A percentile compares a stretch with the other conserved stretches of the same genome.
Conservation (phyloP, 2,797 vertebrate genomes). For the Sphenodon punctatus region DNA sequence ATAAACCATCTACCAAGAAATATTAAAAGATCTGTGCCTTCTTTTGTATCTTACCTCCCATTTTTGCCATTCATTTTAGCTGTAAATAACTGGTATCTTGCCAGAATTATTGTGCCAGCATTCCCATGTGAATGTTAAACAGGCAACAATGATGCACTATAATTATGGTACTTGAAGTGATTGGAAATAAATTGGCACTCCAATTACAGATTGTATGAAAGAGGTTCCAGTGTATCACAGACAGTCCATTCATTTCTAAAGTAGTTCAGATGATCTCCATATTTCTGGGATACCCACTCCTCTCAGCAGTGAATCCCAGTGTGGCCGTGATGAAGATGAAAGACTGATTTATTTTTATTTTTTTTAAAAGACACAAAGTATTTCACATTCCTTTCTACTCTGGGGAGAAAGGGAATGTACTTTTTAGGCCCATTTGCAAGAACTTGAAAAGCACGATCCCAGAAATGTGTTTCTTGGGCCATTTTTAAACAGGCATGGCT, state of each 20-base stretch:
- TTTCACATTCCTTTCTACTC: conserved; percentile 6
- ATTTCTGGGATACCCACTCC: conserved; percentile 66
- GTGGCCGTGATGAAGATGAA: no score
- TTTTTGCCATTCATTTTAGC: conserved; percentile 57
- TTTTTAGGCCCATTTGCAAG: not conserved
- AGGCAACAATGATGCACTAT: conserved; percentile 75
- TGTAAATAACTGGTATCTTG: conserved; percentile 63
- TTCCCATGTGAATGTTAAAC: conserved; percentile 75
- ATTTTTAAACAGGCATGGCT: no score
- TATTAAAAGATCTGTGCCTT: conserved; percentile 39
- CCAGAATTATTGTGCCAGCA: conserved; percentile 67
- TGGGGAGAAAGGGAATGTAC: not conserved
- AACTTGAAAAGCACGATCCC: conserved; percentile 16
- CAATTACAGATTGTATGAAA: conserved; percentile 80
- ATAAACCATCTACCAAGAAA: conserved; percentile 44
- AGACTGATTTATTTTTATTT: conserved; percentile 9
- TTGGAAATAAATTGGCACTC: conserved; percentile 82
- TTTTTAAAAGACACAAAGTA: conserved; percentile 44
- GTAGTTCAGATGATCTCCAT: conserved; percentile 69
- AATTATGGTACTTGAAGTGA: conserved; percentile 83
- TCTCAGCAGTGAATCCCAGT: conserved; percentile 64
- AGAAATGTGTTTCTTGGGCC: not conserved
- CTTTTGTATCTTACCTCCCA: conserved; percentile 45
- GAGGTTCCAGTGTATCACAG: conserved; percentile 73
- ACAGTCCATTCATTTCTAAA: conserved; percentile 81